Evolutionary conservation across 23 tunicate species (phyloP).

Genomic region (Trididemnum miniatum): DNA sequence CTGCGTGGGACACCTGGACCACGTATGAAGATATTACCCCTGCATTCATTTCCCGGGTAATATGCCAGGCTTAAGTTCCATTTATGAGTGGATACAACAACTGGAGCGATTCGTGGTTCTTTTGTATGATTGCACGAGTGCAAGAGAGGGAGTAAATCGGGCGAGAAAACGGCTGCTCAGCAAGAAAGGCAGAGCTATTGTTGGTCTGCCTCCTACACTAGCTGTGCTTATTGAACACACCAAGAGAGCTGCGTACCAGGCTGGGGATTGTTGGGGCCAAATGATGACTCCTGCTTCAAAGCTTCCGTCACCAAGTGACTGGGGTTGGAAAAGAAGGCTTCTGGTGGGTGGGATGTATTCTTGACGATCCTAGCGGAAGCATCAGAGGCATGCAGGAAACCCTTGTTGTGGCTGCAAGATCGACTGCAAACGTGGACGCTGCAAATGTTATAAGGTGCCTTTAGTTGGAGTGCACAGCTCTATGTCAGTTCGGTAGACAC

Average conservation of each 20-base stretch:
- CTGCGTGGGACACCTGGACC: constrained; percentile 26
- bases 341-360: neutral
- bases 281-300: neutral
- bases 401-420: neutral
- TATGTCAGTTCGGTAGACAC: neutral
- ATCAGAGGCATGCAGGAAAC: neutral
- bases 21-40: neutral
- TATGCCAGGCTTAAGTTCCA: neutral
- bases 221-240: neutral
- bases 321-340: neutral
- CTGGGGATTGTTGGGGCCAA: neutral
- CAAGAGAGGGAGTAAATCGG: neutral
- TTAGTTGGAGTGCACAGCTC: neutral
- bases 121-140: neutral
- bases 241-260: neutral
- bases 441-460: neutral
- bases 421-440: constrained; percentile 1
- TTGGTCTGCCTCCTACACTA: neutral
- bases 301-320: neutral
- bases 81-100: neutral
- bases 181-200: neutral
- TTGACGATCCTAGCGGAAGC: neutral
- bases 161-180: neutral
- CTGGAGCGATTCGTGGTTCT: neutral
- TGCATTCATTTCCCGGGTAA: neutral